Base-by-base conservation (phyloP, 2,113 vertebrate species). In the Nerophis ophidion region DNA sequence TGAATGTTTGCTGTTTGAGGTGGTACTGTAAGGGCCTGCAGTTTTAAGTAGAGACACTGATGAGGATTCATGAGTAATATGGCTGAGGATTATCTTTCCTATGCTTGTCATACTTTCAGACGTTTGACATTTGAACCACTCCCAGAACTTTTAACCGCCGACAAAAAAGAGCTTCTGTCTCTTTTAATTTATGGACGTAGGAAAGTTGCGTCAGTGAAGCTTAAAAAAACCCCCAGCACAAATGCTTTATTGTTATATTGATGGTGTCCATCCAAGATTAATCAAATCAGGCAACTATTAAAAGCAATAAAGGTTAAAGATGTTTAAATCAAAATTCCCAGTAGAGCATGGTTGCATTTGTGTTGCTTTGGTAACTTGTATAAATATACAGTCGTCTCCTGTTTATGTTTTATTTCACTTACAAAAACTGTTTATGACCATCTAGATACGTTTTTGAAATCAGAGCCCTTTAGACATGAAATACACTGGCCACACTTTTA, bases 41-140 rank as follows among this genome's bases (percentile, higher is more conserved):
- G 26, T 26, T 26, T 26, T 26, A 26, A 26, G 26, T 26, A 26
- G 26, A 26, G 26, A 26, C 26, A 26, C 26, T 26, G 26, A 26
- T 42, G 10, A 42, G 10, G 40, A 44, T 70, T 65, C 19, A 34
- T 16, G 6, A 50, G 51, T 69, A 60, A 66, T 8, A 57, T 13
- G 42, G 50, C 46, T 74, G 66, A 48, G 47, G 26, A 59, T 76
- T n/a, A 48, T 56, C 55, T 75, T 76, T 53, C 26, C 56, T 54
- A 9, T 36, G 50, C 52, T 64, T 63, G 75, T 82, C 79, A 79
- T 45, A 72, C 71, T 70, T 84, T 85, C 81, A 81, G 55, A 55
- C 34, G 38, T 17, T 19, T 48, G 26, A 63, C 61, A 36, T 60
- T 49, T 40, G 47, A 63, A 26, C 65, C 66, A 64, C 81, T 60